Evolutionary conservation across 2,113 vertebrate genomes (phyloP).

Genomic region (Lampris incognitus): DNA sequence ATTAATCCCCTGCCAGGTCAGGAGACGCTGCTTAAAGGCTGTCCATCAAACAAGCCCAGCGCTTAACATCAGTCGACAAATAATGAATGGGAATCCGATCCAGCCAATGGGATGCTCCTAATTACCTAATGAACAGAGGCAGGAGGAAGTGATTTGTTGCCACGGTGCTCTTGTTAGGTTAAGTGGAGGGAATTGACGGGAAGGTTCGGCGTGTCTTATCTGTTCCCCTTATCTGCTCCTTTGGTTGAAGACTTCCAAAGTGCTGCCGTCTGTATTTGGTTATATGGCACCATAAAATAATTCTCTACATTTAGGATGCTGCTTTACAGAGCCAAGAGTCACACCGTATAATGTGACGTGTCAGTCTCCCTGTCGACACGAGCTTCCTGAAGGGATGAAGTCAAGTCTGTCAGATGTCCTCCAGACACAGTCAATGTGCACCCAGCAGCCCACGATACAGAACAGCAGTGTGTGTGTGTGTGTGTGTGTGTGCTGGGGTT

Average conservation of each 20-base stretch:
- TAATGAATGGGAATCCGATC: constrained; percentile 78
- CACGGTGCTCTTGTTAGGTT: constrained; percentile 83
- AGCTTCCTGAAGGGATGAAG: not conserved
- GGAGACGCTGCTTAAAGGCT: constrained; percentile 53
- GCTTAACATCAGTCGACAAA: constrained; percentile 60
- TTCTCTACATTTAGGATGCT: not conserved
- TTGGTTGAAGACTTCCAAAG: not conserved
- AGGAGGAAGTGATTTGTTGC: constrained; percentile 82
- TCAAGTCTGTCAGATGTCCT: not conserved
- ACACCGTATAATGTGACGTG: not conserved
- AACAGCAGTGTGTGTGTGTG: too few species aligned
- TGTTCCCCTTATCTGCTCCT: constrained; percentile 24
- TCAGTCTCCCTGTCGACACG: not conserved
- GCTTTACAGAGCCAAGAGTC: not conserved
- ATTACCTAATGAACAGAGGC: constrained; percentile 84
- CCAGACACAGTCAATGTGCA: not conserved
- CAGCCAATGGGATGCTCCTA: constrained; percentile 78
- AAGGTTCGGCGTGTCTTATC: constrained; percentile 59
- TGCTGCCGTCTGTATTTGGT: constrained; percentile 12
- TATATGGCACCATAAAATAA: constrained; percentile 1
- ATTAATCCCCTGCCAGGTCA: constrained; percentile 26
- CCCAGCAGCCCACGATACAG: not conserved
- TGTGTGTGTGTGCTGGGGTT: too few species aligned
- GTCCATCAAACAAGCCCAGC: constrained; percentile 65
- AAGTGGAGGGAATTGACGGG: constrained; percentile 84